A percentile compares a stretch with the other conserved stretches of the same genome.
Evolutionary conservation across 2,113 vertebrate species (phyloP).

Genomic region (Phoxinus phoxinus): DNA sequence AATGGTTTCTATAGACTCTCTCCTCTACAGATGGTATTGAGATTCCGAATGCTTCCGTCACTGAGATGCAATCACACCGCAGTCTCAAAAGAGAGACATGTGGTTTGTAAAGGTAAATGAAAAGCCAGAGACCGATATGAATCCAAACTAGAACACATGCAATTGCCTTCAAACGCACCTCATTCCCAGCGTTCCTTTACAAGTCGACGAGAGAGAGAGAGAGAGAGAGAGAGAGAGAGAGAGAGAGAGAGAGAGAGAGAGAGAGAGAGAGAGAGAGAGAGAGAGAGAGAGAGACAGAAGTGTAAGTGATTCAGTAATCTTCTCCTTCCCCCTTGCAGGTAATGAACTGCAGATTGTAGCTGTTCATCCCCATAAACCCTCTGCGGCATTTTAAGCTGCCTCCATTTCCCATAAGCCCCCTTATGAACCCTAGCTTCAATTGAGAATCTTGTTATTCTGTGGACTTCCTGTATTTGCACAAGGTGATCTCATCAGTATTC

Average conservation of each 20-base stretch:
- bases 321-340: slow-evolving; percentile 14
- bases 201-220: not conserved
- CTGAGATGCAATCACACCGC: slow-evolving; percentile 63
- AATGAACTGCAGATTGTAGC: slow-evolving; percentile 43
- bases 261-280: not conserved
- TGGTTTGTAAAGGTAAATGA: slow-evolving; percentile 22
- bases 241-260: no score
- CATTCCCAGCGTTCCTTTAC: slow-evolving; percentile 19
- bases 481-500: not conserved
- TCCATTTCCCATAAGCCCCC: slow-evolving; percentile 12
- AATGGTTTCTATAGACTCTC: slow-evolving; percentile 53
- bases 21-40: slow-evolving; percentile 60
- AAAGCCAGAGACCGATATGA: slow-evolving; percentile 35
- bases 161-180: slow-evolving; percentile 3
- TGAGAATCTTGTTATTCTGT: not conserved
- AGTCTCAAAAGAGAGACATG: slow-evolving; percentile 50
- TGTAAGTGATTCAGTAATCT: slow-evolving; percentile 19
- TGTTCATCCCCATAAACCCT: slow-evolving; percentile 35
- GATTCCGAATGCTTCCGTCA: slow-evolving; percentile 64
- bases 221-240: not conserved
- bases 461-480: not conserved
- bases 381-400: slow-evolving; percentile 25
- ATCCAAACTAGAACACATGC: slow-evolving; percentile 39
- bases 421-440: slow-evolving; percentile 25
- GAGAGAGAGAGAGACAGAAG: slow-evolving; percentile 7